Evolutionary conservation across 2,888 invertebrate species (phyloP), one percentile per base, ranked within the genome.

Genomic region (Octonoba sinensis): DNA sequence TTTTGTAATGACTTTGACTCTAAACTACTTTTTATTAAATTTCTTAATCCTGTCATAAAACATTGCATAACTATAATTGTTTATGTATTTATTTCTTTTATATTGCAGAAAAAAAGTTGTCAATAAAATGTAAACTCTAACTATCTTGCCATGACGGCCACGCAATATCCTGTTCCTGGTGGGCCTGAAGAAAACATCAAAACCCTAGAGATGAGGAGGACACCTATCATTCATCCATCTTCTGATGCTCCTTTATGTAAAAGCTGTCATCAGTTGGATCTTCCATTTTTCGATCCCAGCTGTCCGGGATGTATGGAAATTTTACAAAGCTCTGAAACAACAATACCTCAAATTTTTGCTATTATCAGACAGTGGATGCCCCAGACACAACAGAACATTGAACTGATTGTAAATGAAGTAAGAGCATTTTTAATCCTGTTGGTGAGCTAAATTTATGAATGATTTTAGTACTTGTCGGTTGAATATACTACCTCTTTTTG

Each of bases 341-440:
- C 88, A 11, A 87, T 90, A n/a, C 87, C 89, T 65, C 89, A 90
- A 76, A 87, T 90, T 49, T 90, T 90, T 85, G 90, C 90, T 69
- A 88, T 90, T 51, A 85, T 90, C 81, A 85, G 90, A 51, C 90
- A 90, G 86, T 90, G 90, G 90, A 89, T 89, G 44, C 89, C 90
- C n/a, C 88, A 89, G 82, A 89, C 89, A 49, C 90, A 90, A 85
- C 88, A 88, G 57, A 88, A 88, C 67, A 86, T 90, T 66, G 88
- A 89, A 76, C 84, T 88, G 16, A 85, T 90, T 44, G 87, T 90
- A 3, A 85, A 88, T 75, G 89, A 90, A 88, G 90, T 89, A 83
- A 84, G 73, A 56, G 36, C n/a, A n/a, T 36, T 36, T 36, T 36
- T 36, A 36, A 8, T 36, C 1, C 1, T 49, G 49, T 15, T 49